Evolutionary conservation across 2,113 vertebrate genomes (phyloP).

Genomic region (Elaphurus davidianus): DNA sequence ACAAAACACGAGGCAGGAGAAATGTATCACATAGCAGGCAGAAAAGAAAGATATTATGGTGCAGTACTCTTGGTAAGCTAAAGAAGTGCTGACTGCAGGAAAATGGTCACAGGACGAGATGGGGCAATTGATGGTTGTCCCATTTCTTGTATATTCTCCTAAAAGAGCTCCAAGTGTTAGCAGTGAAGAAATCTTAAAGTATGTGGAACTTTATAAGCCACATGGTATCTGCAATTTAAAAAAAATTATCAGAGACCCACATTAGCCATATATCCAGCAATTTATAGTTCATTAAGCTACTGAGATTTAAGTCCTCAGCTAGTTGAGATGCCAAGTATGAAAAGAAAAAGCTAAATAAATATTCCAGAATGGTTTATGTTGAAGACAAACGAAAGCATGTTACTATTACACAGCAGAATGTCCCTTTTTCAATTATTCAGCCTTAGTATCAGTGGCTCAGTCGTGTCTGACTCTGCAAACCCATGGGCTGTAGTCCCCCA

Average conservation of each 20-base stretch:
- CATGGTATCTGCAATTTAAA: not conserved
- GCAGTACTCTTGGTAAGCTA: not conserved
- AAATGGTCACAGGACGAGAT: not conserved
- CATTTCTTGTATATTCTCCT: not conserved
- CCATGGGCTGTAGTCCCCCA: not conserved
- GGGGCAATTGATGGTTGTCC: not conserved
- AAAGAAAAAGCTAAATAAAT: not conserved
- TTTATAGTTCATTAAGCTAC: constrained; percentile 25
- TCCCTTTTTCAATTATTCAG: not conserved
- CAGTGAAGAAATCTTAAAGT: not conserved
- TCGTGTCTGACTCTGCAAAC: not conserved
- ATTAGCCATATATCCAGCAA: not conserved
- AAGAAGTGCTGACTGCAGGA: not conserved
- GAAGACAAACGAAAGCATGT: not conserved
- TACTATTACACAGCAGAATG: not conserved
- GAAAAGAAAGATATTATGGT: constrained; percentile 9
- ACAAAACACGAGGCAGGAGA: constrained; percentile 50
- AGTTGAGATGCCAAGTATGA: not conserved
- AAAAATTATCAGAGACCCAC: not conserved
- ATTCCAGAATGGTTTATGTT: not conserved
- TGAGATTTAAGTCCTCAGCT: not conserved
- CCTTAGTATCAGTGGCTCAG: not conserved
- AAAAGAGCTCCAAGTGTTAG: not conserved
- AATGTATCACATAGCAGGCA: not conserved
- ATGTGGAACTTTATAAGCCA: not conserved